Percentiles rank a stretch among this genome's conserved stretches.
These are phyloP conservation scores for Esox masquinongy DNA, from an alignment of 2,797 vertebrate genomes.

Conservation along the genomic window DNA sequence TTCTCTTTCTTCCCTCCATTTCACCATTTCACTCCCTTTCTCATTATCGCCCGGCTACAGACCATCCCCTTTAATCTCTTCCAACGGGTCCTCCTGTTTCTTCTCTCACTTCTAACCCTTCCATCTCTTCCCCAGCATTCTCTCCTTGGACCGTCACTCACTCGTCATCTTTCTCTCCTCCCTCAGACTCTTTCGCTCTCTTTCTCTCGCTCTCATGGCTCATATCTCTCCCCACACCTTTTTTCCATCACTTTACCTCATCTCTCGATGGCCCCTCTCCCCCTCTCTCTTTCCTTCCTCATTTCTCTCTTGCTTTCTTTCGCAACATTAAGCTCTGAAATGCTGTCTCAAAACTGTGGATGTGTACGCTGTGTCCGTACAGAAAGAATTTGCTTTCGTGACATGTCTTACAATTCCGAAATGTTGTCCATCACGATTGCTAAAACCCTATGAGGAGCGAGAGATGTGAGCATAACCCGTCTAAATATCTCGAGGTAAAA, in stretches of 20 bases:
- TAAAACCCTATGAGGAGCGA: not conserved
- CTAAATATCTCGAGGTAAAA: not conserved
- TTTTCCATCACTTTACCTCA: too few species aligned
- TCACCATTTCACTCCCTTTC: constrained; percentile 46
- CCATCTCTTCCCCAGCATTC: constrained; percentile 30
- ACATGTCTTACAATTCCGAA: not conserved
- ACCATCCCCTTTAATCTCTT: constrained; percentile 13
- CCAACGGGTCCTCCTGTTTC: constrained; percentile 24
- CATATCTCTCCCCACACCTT: not conserved
- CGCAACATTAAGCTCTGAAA: not conserved
- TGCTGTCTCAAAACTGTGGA: not conserved
- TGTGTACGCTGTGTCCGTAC: not conserved
- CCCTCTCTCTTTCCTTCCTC: not conserved
- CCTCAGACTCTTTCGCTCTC: constrained; percentile 31
- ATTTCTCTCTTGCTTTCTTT: not conserved
- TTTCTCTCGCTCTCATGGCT: not conserved
- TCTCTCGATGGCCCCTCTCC: not conserved
- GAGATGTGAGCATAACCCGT: not conserved
- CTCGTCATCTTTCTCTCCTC: constrained; percentile 35
- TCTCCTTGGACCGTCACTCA: constrained; percentile 33
- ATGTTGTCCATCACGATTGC: not conserved
- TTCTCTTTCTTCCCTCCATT: constrained; percentile 27
- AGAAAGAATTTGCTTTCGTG: not conserved
- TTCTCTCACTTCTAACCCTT: constrained; percentile 48
- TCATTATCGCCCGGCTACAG: constrained; percentile 46